Base-by-base conservation (phyloP, 2,797 vertebrate species). In the Carduelis carduelis region DNA sequence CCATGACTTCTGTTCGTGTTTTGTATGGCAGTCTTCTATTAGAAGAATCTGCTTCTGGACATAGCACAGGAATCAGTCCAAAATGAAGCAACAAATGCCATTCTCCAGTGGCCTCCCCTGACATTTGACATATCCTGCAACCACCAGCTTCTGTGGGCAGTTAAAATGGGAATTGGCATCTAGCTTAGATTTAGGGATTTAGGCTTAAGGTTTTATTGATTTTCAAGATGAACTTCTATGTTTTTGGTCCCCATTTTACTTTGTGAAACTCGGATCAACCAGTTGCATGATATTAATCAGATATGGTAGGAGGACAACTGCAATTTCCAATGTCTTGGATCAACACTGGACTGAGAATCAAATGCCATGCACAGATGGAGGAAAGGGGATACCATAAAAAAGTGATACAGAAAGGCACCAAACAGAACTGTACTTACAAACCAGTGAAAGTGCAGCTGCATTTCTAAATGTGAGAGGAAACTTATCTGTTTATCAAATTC, bases 111-210 rank as follows among this genome's bases (percentile, higher is more conserved):
- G 30, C 83, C 61, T 74, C 39, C 53, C 52, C n/a, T 21, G 34
- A 23, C 7, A 18, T 1, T 9, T 17, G 10, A 37, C 28, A 35
- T 44, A 27, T 34, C 52, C 59, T 1, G 3, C 34, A 17, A 22
- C 4, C 63, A 52, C 21, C 13, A 44, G 2, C 30, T 86, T 30
- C 53, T 37, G 0, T 0, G 14, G 26, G n/a, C 8, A 66, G 11
- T 26, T 32, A 32, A 5, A 82, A 60, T 16, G 28, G 44, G 49
- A 87, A 47, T 37, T 74, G 77, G 17, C 14, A 76, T 46, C 30
- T 34, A 61, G 21, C 27, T 27, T 81, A 39, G 6, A 77, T 14
- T 64, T 49, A 63, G 8, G 19, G 26, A 77, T 11, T 74, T 16
- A 7, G 10, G 41, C 13, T 14, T 35, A 55, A 79, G 18, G 18